Evolutionary conservation across 2,888 invertebrate genomes (phyloP).

Genomic region (Drosophila suboccidentalis): DNA sequence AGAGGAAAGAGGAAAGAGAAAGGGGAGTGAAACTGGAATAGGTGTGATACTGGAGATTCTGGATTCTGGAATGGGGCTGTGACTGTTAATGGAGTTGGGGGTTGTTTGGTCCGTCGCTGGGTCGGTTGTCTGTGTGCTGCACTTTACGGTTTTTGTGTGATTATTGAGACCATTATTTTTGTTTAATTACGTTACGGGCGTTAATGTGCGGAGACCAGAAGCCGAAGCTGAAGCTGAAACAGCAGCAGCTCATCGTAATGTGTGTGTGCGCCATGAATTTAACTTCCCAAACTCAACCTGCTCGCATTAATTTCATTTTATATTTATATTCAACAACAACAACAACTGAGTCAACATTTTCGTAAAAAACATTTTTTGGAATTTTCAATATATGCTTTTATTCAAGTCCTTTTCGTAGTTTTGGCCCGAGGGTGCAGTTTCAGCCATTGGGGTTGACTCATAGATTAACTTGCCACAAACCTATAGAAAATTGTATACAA

Average conservation of each 20-base stretch:
- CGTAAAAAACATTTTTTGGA: constrained; percentile 42
- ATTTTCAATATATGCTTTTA: constrained; percentile 52
- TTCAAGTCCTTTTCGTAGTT: constrained; percentile 27
- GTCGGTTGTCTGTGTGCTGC: constrained; percentile 30
- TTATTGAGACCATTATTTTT: constrained; percentile 82
- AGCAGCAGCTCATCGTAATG: constrained; percentile 17
- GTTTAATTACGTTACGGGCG: constrained; percentile 81
- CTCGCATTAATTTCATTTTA: constrained; percentile 61
- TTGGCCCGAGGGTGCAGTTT: constrained; percentile 19
- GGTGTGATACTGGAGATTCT: constrained; percentile 14
- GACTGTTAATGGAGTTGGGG: neutral
- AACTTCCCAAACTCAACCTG: constrained; percentile 48
- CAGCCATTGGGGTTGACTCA: constrained; percentile 25
- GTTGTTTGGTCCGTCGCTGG: constrained; percentile 22
- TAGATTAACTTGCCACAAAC: constrained; percentile 4
- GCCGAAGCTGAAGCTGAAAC: constrained; percentile 12
- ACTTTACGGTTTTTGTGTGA: constrained; percentile 71
- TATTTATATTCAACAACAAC: constrained; percentile 57
- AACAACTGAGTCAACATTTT: constrained; percentile 28
- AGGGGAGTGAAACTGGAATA: constrained; percentile 12
- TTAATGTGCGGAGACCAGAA: constrained; percentile 74
- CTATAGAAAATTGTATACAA: neutral
- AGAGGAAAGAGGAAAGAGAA: constrained; percentile 18
- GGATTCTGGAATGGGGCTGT: neutral
- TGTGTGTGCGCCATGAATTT: constrained; percentile 29